phyloP scores from a whole-genome alignment of 2,113 vertebrate genomes.

The Bagarius yarrelli region DNA sequence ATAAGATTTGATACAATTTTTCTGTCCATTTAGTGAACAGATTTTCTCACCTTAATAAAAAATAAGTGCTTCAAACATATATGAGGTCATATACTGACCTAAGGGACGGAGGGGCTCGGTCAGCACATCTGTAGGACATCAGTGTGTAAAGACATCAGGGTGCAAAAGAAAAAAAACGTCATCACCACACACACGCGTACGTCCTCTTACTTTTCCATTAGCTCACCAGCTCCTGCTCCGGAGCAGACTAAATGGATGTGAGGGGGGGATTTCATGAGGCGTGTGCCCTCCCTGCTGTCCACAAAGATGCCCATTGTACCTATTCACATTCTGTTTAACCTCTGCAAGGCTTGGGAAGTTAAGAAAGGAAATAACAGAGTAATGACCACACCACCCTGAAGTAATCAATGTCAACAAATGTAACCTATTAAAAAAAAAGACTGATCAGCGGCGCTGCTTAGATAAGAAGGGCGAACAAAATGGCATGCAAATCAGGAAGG shows the following conservation, averaged over 20 bases:
- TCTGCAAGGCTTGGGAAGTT: background rate
- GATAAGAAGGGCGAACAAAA: background rate
- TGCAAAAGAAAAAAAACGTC: constrained; percentile 8
- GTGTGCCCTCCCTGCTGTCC: constrained; percentile 12
- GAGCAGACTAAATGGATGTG: constrained; percentile 21
- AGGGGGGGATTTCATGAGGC: constrained; percentile 13
- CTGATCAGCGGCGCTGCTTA: background rate
- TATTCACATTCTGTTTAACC: background rate
- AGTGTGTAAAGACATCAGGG: constrained; percentile 1
- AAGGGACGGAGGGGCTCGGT: constrained; percentile 5
- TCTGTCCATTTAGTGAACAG: too few species aligned
- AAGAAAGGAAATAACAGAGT: constrained; percentile 10
- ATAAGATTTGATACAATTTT: too few species aligned
- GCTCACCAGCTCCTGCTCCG: constrained; percentile 32
- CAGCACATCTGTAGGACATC: constrained; percentile 43
- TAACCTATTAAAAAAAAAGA: background rate
- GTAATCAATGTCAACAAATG: constrained; percentile 4
- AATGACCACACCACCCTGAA: background rate
- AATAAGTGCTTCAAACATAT: background rate
- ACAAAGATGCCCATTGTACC: constrained; percentile 29
- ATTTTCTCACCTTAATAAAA: too few species aligned
- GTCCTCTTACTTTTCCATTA: constrained; percentile 41
- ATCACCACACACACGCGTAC: constrained; percentile 11
- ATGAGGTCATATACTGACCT: constrained; percentile 23
- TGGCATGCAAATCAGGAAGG: background rate